A percentile compares a stretch with the other conserved stretches of the same genome.
These are phyloP conservation scores for Dolichomitus sp. DNA, from an alignment of 2,888 invertebrate species.

Conservation along the genomic window DNA sequence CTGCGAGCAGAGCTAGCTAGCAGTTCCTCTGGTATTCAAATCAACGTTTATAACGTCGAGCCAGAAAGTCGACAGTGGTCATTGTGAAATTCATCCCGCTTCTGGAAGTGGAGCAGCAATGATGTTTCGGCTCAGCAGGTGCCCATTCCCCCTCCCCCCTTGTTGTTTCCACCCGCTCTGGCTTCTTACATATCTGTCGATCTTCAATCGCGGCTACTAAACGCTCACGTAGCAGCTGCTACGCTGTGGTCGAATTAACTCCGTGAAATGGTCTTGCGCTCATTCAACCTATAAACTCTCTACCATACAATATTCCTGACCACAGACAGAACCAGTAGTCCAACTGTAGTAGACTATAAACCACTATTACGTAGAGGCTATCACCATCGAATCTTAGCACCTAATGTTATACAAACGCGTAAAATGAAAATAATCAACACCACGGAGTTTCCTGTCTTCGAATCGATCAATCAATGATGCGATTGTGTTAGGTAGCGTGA, in stretches of 20 bases:
- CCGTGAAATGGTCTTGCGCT: conserved; percentile 1
- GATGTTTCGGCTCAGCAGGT: conserved; percentile 37
- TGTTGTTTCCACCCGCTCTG: conserved; percentile 10
- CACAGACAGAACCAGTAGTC: conserved; percentile 8
- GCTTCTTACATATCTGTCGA: conserved; percentile 14
- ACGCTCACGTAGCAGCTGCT: conserved; percentile 13
- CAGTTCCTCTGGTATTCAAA: conserved; percentile 69
- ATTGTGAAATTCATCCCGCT: conserved; percentile 48
- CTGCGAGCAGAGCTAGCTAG: conserved; percentile 30
- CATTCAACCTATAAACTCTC: conserved; percentile 12
- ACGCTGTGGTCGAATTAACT: not conserved
- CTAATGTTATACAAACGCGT: conserved; percentile 42
- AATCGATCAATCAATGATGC: conserved; percentile 60
- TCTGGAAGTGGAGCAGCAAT: conserved; percentile 33
- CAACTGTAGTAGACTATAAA: not conserved
- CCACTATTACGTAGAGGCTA: conserved; percentile 10
- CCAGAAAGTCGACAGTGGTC: conserved; percentile 13
- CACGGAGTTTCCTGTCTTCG: conserved; percentile 34
- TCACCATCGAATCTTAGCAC: conserved; percentile 26
- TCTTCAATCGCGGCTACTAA: conserved; percentile 12
- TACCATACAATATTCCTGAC: conserved; percentile 11
- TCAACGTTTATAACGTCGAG: conserved; percentile 24
- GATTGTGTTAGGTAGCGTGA: conserved; percentile 36
- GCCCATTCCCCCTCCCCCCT: not conserved
- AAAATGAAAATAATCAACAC: conserved; percentile 49